Evolutionary conservation across 2,797 vertebrate genomes (phyloP), one percentile per base, ranked within the genome.

Genomic region (Furcifer pardalis): DNA sequence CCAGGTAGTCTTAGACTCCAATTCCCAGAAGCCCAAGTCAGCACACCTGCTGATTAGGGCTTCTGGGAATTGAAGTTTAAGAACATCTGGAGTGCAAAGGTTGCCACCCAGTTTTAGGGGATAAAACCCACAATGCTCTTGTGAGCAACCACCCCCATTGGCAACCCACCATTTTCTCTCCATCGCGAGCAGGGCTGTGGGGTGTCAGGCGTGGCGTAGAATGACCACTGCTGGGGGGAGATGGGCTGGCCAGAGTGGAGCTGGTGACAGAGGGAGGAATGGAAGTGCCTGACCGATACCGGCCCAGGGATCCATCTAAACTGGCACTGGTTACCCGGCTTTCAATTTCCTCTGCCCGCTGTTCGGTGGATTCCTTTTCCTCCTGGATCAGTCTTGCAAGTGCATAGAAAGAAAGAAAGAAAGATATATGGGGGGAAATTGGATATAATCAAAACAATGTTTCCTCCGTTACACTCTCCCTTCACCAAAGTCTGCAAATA

Each of bases 321-420:
- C 92, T 93, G 0, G 97, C 97, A 0, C 98, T 97, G 87, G 98
- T 97, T n/a, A 99, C 98, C 1, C 97, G 93, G 82, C 97, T 97
- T 91, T 99, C 99, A 0, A 99, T 99, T 95, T 99, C 98, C 95
- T 99, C 99, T 0, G 99, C 98, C 23, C 98, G 97, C 93, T 98
- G 97, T 19, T 98, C 96, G 0, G 98, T 97, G 94, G 91, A 98
- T 95, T 99, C 98, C 95, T 99, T 99, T 93, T 99, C 99, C 88
- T 99, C 99, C 74, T 99, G 99, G 86, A 99, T 99, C 95, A 99
- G 96, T 68, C 99, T 99, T 52, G 21, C 4, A 72, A 60, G 30
- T 40, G 32, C 37, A 63, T 4, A 30, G 30, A n/a, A n/a, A 23
- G 52, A 56, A 19, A 56, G 13, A 49, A 49, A 49, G 46, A 56